Evolutionary conservation across 2,888 invertebrate species (phyloP).

Genomic region (Drosophila peninsularis): DNA sequence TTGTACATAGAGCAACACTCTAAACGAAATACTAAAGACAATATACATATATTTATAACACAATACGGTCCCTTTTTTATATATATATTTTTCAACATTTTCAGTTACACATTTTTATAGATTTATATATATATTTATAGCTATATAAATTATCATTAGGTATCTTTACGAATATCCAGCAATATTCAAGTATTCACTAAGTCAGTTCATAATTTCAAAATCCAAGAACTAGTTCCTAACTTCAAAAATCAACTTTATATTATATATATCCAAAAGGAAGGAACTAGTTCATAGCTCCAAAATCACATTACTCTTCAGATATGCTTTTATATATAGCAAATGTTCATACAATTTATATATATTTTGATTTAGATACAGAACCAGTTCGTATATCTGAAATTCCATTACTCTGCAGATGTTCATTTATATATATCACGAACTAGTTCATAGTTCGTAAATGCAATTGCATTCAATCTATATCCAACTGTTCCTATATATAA

Average conservation of each 20-base stretch:
- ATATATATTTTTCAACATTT: not conserved
- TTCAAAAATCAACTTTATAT: not conserved
- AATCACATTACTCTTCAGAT: not conserved
- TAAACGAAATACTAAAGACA: not conserved
- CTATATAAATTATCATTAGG: not conserved
- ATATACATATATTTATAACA: conserved; percentile 1
- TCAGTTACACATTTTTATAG: not conserved
- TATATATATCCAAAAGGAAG: no score
- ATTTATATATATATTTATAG: not conserved
- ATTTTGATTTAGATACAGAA: not conserved
- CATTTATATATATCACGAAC: not conserved
- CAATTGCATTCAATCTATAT: not conserved
- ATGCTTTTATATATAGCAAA: not conserved
- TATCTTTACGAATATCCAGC: not conserved
- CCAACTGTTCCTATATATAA: no score
- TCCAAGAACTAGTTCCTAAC: not conserved
- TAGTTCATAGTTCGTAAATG: not conserved
- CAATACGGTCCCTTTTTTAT: not conserved
- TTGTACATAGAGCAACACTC: conserved; percentile 3
- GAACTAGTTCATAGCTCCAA: not conserved
- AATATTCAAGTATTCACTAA: not conserved
- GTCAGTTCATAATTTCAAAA: not conserved
- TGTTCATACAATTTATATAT: not conserved
- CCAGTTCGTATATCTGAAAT: not conserved
- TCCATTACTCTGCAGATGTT: no score